phyloP scores from a whole-genome alignment of 2,888 invertebrate species.

The Sipunculus nudus region DNA sequence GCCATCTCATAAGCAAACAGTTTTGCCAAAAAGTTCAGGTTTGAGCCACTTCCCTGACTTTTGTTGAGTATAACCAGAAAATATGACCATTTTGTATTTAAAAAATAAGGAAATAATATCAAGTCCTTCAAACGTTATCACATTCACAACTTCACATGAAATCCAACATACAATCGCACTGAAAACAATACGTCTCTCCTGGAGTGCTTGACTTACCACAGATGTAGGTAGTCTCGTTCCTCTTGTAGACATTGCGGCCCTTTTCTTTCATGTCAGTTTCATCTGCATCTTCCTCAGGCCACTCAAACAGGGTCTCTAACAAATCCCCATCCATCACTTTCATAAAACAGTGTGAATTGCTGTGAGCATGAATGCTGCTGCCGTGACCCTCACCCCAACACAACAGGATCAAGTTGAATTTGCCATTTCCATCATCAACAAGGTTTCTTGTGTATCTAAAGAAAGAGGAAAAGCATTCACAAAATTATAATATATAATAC shows the following conservation, averaged over 20 bases:
- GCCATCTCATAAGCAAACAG: too few relatives aligned
- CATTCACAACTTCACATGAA: too few relatives aligned
- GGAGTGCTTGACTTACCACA: slow-evolving; percentile 78
- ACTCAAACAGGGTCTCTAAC: slow-evolving; percentile 83
- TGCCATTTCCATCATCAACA: slow-evolving; percentile 94
- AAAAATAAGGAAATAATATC: too few relatives aligned
- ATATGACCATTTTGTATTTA: too few relatives aligned
- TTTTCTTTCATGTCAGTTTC: slow-evolving; percentile 73
- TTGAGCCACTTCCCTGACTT: too few relatives aligned
- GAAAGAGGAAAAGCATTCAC: slow-evolving; percentile 2
- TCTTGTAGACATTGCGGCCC: slow-evolving; percentile 73
- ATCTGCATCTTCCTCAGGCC: slow-evolving; percentile 71
- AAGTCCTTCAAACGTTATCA: too few relatives aligned
- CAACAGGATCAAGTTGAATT: slow-evolving; percentile 96
- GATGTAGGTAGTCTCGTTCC: slow-evolving; percentile 91
- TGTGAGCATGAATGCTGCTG: slow-evolving; percentile 94
- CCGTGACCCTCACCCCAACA: slow-evolving; percentile 98
- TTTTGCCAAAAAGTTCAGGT: too few relatives aligned
- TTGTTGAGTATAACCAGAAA: too few relatives aligned
- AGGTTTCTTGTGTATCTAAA: slow-evolving; percentile 92
- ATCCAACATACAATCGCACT: too few relatives aligned
- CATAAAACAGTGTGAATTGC: slow-evolving; percentile 95
- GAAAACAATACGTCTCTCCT: too few relatives aligned
- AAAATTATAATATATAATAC: neutral
- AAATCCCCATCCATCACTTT: slow-evolving; percentile 85